Evolutionary conservation across 2,797 vertebrate genomes (phyloP).

Genomic region (Protosalanx chinensis): DNA sequence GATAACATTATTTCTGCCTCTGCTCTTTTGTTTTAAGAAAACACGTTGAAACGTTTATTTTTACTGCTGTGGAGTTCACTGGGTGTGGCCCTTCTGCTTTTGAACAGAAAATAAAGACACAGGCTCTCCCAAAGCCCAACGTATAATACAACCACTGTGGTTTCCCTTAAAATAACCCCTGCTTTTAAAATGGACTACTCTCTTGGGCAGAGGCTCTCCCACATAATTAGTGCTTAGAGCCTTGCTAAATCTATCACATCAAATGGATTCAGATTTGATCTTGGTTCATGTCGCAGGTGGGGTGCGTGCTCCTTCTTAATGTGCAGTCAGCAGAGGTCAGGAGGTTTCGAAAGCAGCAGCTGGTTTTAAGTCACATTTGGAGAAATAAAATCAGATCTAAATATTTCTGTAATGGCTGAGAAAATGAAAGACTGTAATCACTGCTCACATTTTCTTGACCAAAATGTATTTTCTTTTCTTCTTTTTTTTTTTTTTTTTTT

Average conservation of each 20-base stretch:
- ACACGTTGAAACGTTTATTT: slow-evolving; percentile 29
- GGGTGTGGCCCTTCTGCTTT: slow-evolving; percentile 36
- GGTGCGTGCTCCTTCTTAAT: background rate
- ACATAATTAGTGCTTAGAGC: slow-evolving; percentile 67
- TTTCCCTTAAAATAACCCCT: slow-evolving; percentile 73
- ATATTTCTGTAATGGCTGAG: background rate
- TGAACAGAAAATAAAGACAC: slow-evolving; percentile 47
- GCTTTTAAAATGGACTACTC: slow-evolving; percentile 21
- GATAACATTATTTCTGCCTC: background rate
- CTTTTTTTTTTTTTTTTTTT: too few relatives aligned
- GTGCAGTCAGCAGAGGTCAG: background rate
- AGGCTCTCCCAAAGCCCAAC: slow-evolving; percentile 46
- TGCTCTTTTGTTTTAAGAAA: background rate
- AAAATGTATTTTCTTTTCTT: too few relatives aligned
- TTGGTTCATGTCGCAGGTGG: background rate
- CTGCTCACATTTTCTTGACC: too few relatives aligned
- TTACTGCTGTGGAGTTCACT: slow-evolving; percentile 28
- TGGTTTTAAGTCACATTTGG: background rate
- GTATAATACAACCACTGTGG: slow-evolving; percentile 64
- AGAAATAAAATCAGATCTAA: background rate
- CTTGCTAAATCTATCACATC: background rate
- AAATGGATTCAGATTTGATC: background rate
- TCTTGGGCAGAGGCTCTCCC: slow-evolving; percentile 61
- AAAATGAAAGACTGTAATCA: too few relatives aligned
- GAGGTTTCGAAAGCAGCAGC: background rate